Evolutionary conservation across 2,797 vertebrate species (phyloP).

Genomic region (Rhyacichthys aspro): DNA sequence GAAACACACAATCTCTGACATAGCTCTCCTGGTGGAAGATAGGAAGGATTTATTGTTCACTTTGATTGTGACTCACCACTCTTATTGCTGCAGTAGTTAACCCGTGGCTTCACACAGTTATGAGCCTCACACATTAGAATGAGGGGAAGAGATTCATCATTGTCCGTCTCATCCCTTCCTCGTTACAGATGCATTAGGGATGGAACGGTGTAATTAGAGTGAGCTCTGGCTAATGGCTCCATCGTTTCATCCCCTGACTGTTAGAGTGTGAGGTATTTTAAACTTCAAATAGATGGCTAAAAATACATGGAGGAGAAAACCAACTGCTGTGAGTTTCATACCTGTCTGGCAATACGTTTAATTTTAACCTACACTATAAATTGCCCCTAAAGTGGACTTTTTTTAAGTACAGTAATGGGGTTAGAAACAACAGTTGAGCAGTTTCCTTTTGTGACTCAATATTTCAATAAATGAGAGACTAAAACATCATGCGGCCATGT

Average conservation of each 20-base stretch:
- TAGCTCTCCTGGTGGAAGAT: constrained; percentile 79
- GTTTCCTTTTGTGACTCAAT: too few relatives aligned
- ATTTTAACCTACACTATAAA: constrained; percentile 33
- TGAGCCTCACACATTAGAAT: constrained; percentile 40
- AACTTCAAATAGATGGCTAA: constrained; percentile 74
- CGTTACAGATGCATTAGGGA: constrained; percentile 77
- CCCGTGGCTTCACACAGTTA: constrained; percentile 33
- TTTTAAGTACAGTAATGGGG: too few relatives aligned
- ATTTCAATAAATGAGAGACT: constrained; percentile 26
- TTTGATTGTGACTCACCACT: constrained; percentile 42
- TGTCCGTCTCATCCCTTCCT: constrained; percentile 66
- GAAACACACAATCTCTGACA: constrained; percentile 90
- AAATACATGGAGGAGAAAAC: constrained; percentile 63
- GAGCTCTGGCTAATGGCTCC: constrained; percentile 64
- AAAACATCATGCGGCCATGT: not conserved
- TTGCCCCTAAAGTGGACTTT: constrained; percentile 32
- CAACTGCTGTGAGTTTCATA: constrained; percentile 34
- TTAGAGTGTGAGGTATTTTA: constrained; percentile 52
- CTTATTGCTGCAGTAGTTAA: constrained; percentile 38
- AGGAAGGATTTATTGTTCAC: constrained; percentile 34
- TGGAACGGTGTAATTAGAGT: constrained; percentile 83
- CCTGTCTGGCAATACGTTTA: constrained; percentile 33
- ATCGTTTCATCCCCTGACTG: constrained; percentile 59
- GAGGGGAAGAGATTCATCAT: constrained; percentile 53
- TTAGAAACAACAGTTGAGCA: too few relatives aligned